Conservation (phyloP, 2,888 invertebrate species). For the Orthosia gracilis region DNA sequence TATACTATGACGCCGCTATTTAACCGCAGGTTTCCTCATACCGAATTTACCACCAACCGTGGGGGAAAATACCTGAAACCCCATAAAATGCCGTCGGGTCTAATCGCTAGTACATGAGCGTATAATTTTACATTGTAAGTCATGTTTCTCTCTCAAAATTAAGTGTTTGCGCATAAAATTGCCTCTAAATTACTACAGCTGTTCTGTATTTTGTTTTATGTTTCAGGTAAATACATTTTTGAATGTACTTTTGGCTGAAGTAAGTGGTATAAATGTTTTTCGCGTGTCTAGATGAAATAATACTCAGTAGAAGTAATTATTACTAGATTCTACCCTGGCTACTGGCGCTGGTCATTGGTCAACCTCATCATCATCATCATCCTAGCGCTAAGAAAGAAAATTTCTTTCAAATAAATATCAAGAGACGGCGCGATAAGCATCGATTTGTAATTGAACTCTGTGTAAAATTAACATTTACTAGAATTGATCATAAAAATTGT, state of each 20-base stretch:
- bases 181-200: conserved; percentile 4
- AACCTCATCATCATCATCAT: too few species aligned
- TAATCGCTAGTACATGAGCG: conserved; percentile 20
- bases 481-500: too few species aligned
- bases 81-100: conserved; percentile 9
- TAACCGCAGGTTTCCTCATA: not conserved
- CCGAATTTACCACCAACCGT: not conserved
- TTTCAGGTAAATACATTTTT: not conserved
- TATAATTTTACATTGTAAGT: conserved; percentile 43
- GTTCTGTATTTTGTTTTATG: conserved; percentile 11
- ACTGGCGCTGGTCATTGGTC: too few species aligned
- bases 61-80: not conserved
- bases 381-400: too few species aligned
- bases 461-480: too few species aligned
- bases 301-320: too few species aligned
- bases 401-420: too few species aligned
- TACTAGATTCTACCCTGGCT: too few species aligned
- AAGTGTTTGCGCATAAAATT: conserved; percentile 13
- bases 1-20: not conserved
- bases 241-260: not conserved
- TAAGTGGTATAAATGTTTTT: too few species aligned
- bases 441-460: too few species aligned
- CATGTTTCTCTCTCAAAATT: conserved; percentile 29
- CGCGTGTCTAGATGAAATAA: too few species aligned
- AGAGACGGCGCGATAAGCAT: too few species aligned